Base-by-base conservation (phyloP, 2,797 vertebrate species). In the Danio tinwini region DNA sequence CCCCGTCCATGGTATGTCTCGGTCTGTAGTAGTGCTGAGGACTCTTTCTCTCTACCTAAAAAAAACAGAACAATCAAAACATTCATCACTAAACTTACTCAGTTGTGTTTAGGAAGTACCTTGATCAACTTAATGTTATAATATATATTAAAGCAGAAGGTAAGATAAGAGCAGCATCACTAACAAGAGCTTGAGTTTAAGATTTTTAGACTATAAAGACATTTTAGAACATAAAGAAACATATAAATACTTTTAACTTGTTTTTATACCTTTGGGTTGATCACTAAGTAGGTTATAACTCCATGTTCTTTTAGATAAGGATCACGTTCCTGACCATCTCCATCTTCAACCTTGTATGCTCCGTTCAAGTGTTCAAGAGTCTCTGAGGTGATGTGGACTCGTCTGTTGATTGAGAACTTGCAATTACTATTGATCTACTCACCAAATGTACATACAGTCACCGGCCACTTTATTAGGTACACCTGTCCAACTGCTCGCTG, bases 271-370 rank as follows among this genome's bases (percentile, higher is more conserved):
- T 99, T 98, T 49, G 98, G 98, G 89, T 98, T 98, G 93, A 99
- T 96, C 85, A 99, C 97, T 82, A 99, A 95, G 89, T 94, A 97
- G 83, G 97, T 99, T 88, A 96, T 91, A 86, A 98, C 95, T 62
- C 94, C 92, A 47, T 98, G 95, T 68, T 98, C 96, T 71, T 98
- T 99, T 83, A 99, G 92, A 88, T 99, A 99, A 0, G 95, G 94
- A 83, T 99, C 97, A 84, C 98, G 93, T 82, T 92, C 92, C 86
- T 96, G 95, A 78, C 98, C 97, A 0, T 96, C 92, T 16, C 97
- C 98, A n/a, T 96, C 94, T 88, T 99, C 97, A 83, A 98, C 97
- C 91, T 99, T 96, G 82, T 99, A 99, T 0, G 96, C 95, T 14
- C 96, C 95, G 42, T 98, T 97, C 91, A 99, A 90, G 88, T 99